Percentiles rank a stretch among this genome's conserved stretches.
Conservation (phyloP, 2,888 invertebrate genomes). For the Nemoura dubitans region DNA sequence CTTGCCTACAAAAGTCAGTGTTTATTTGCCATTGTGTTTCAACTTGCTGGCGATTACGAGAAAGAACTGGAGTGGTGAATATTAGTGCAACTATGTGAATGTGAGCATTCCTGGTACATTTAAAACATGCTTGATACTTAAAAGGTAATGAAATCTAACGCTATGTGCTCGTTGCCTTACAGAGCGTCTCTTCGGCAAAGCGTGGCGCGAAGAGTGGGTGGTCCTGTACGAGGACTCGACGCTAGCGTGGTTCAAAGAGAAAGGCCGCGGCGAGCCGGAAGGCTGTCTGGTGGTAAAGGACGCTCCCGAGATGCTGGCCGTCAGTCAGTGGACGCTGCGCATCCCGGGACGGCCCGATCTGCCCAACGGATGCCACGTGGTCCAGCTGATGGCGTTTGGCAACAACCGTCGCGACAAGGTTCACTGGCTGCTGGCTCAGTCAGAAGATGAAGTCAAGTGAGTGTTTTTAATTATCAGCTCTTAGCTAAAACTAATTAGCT, state of each 20-base stretch:
- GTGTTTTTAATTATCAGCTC: no score
- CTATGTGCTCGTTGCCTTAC: slow-evolving; percentile 52
- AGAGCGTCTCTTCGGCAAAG: slow-evolving; percentile 83
- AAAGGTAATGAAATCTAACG: no score
- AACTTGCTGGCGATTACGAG: no score
- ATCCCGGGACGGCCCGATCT: slow-evolving; percentile 78
- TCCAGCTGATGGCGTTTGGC: slow-evolving; percentile 82
- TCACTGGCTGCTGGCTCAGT: slow-evolving; percentile 83
- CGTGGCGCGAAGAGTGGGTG: slow-evolving; percentile 87
- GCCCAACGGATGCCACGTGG: slow-evolving; percentile 73
- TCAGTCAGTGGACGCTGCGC: slow-evolving; percentile 81
- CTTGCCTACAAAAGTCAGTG: no score
- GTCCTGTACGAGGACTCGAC: slow-evolving; percentile 85
- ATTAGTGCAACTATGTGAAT: no score
- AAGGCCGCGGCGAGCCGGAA: slow-evolving; percentile 63
- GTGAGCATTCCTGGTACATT: no score
- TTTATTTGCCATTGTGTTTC: no score
- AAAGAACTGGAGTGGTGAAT: no score
- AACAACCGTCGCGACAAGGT: slow-evolving; percentile 75
- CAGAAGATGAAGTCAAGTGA: slow-evolving; percentile 81
- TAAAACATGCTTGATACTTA: no score
- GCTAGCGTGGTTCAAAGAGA: slow-evolving; percentile 85
- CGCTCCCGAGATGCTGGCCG: slow-evolving; percentile 82
- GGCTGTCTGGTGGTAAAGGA: slow-evolving; percentile 73
- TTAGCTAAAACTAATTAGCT: no score